Evolutionary conservation across 2,888 invertebrate genomes (phyloP).

Genomic region (Pycnomerus fuliginosus): DNA sequence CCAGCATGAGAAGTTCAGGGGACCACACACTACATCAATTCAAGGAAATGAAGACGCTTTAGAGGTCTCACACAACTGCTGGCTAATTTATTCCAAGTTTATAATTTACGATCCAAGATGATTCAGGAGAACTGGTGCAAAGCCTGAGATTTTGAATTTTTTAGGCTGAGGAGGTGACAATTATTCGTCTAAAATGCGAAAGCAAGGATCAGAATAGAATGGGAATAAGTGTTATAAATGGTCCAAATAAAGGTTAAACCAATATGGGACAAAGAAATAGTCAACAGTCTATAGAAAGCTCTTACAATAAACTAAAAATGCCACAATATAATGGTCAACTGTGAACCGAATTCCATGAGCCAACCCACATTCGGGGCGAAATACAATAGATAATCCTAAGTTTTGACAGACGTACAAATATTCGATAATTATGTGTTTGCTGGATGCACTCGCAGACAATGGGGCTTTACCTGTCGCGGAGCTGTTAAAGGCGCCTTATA

Average conservation of each 20-base stretch:
- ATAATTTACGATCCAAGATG: too few relatives aligned
- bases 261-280: slow-evolving; percentile 42
- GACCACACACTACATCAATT: slow-evolving; percentile 22
- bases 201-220: background rate
- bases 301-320: slow-evolving; percentile 28
- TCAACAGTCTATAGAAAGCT: slow-evolving; percentile 39
- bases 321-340: slow-evolving; percentile 25
- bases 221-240: too few relatives aligned
- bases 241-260: slow-evolving; percentile 37
- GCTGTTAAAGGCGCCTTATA: slow-evolving; percentile 19
- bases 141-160: too few relatives aligned
- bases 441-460: slow-evolving; percentile 47
- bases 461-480: slow-evolving; percentile 14
- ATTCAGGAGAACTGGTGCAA: too few relatives aligned
- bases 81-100: too few relatives aligned
- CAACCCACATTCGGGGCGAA: slow-evolving; percentile 38
- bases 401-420: slow-evolving; percentile 53
- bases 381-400: slow-evolving; percentile 49
- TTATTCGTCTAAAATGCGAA: background rate
- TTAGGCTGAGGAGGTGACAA: too few relatives aligned
- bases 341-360: slow-evolving; percentile 31
- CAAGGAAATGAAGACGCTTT: too few relatives aligned
- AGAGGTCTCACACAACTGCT: too few relatives aligned
- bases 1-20: slow-evolving; percentile 32
- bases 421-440: slow-evolving; percentile 51